Evolutionary conservation across 2,888 invertebrate genomes (phyloP).

Genomic region (Steromphala cineraria): DNA sequence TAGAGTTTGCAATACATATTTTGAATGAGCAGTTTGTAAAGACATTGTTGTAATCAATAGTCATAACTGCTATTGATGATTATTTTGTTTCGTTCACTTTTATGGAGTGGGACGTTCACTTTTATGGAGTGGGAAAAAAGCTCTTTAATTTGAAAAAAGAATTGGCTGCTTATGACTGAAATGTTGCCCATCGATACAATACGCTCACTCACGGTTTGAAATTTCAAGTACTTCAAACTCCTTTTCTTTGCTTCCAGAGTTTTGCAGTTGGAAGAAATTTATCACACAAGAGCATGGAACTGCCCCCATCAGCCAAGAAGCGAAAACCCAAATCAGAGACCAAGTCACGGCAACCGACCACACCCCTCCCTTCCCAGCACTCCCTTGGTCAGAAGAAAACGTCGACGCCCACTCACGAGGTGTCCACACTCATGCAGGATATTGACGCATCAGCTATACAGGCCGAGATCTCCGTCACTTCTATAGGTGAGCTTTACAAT

Average conservation of each 20-base stretch:
- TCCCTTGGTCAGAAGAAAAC: slow-evolving; percentile 50
- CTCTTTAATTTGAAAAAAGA: too few species aligned
- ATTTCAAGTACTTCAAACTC: too few species aligned
- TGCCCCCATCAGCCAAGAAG: slow-evolving; percentile 44
- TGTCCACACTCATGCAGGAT: slow-evolving; percentile 45
- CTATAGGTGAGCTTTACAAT: slow-evolving; percentile 32
- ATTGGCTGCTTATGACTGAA: too few species aligned
- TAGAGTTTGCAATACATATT: too few species aligned
- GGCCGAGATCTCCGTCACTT: slow-evolving; percentile 50
- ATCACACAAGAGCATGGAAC: not conserved
- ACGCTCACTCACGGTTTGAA: too few species aligned
- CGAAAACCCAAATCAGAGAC: slow-evolving; percentile 2
- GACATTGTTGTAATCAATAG: too few species aligned
- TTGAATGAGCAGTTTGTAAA: too few species aligned
- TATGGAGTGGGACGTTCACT: too few species aligned
- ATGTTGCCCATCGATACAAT: too few species aligned
- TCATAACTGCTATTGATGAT: too few species aligned
- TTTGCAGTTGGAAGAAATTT: not conserved
- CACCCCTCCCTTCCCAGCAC: not conserved
- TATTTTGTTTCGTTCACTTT: too few species aligned
- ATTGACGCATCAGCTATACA: slow-evolving; percentile 66
- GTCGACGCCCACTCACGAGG: slow-evolving; percentile 62
- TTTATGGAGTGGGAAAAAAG: too few species aligned
- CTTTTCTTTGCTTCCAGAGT: not conserved
- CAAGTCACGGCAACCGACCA: not conserved